phyloP scores from a whole-genome alignment of 2,888 invertebrate species.

The Metellina segmentata region DNA sequence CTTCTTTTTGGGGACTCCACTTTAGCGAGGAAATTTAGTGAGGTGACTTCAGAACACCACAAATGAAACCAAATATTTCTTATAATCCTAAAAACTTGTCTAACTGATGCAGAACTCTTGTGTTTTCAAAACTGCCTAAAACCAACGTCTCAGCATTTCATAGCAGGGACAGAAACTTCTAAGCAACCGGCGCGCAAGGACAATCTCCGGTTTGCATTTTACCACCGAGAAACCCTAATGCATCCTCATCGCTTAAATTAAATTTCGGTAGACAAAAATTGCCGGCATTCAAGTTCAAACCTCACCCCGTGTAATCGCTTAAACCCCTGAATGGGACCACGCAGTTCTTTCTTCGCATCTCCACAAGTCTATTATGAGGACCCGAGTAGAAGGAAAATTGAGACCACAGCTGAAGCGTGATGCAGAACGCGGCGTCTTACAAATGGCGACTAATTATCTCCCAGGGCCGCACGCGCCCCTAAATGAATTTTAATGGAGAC shows the following conservation, averaged over 20 bases:
- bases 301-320: neutral
- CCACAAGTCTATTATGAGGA: neutral
- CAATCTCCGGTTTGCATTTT: no score
- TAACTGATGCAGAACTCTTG: no score
- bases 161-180: neutral
- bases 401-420: conserved; percentile 22
- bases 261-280: neutral
- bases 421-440: neutral
- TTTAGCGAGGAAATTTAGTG: no score
- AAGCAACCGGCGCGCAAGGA: neutral
- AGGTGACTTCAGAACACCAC: no score
- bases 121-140: no score
- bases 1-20: no score
- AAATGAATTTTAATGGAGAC: conserved; percentile 66
- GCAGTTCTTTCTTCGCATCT: neutral
- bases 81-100: no score
- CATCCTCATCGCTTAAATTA: neutral
- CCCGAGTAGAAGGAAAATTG: neutral
- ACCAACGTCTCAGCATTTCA: neutral
- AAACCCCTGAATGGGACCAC: neutral
- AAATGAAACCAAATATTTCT: no score
- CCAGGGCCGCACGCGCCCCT: conserved; percentile 11
- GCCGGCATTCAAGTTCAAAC: neutral
- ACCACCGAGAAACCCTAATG: no score
- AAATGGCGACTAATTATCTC: conserved; percentile 56